A percentile compares a stretch with the other conserved stretches of the same genome.
These are phyloP conservation scores for Acrossocheilus fasciatus DNA, from an alignment of 2,797 vertebrate genomes.

Conservation along the genomic window DNA sequence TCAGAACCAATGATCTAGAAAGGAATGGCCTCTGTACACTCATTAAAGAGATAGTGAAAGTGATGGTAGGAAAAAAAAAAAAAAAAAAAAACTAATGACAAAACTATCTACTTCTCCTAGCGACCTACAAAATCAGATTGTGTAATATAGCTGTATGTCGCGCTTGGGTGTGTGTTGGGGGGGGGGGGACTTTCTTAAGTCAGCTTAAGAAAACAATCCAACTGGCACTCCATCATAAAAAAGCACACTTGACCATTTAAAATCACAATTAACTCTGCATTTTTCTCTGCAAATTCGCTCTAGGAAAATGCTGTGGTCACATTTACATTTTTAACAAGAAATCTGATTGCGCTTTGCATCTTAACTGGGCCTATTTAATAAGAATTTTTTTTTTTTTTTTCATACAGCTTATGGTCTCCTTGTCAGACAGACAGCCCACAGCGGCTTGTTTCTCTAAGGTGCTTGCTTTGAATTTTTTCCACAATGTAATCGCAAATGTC, in stretches of 20 bases:
- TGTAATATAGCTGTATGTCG: background rate
- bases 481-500: slow-evolving; percentile 48
- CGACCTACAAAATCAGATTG: slow-evolving; percentile 13
- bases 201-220: too few species aligned
- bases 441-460: slow-evolving; percentile 10
- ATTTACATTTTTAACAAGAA: slow-evolving; percentile 43
- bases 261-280: slow-evolving; percentile 30
- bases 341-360: slow-evolving; percentile 17
- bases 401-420: background rate
- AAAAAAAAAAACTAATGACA: slow-evolving; percentile 48
- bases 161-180: too few species aligned
- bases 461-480: slow-evolving; percentile 4
- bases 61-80: slow-evolving; percentile 61
- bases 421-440: background rate
- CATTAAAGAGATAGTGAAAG: slow-evolving; percentile 71
- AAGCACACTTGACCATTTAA: background rate
- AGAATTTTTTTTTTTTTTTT: background rate
- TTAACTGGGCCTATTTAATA: slow-evolving; percentile 22
- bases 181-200: background rate
- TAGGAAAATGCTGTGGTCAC: slow-evolving; percentile 23
- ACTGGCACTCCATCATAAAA: slow-evolving; percentile 3
- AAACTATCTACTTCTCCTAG: slow-evolving; percentile 28
- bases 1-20: slow-evolving; percentile 66
- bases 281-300: slow-evolving; percentile 18
- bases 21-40: slow-evolving; percentile 66